Conservation (phyloP, 2,888 invertebrate species). For the Lacanobia oleracea region DNA sequence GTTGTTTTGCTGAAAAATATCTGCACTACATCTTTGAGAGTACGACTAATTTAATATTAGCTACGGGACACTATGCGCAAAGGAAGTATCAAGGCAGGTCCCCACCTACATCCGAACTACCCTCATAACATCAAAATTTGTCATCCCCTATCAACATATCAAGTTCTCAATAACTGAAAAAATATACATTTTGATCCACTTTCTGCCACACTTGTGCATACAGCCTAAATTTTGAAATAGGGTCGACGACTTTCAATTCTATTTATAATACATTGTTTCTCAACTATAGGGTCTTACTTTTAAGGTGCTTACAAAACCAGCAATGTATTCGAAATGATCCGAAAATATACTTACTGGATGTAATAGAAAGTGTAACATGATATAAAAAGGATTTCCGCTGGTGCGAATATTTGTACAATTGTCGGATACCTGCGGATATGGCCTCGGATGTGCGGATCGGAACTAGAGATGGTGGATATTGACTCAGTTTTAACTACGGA, state of each 20-base stretch:
- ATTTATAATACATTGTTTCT: slow-evolving; percentile 33
- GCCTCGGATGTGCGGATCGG: slow-evolving; percentile 66
- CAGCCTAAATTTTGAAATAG: slow-evolving; percentile 32
- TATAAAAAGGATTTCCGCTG: slow-evolving; percentile 69
- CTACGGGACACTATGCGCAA: not conserved
- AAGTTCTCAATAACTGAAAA: slow-evolving; percentile 23
- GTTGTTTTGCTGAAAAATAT: no score
- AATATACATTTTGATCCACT: slow-evolving; percentile 50
- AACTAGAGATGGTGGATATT: slow-evolving; percentile 59
- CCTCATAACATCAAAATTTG: slow-evolving; percentile 30
- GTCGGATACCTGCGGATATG: slow-evolving; percentile 73
- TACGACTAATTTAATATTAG: not conserved
- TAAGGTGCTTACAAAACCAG: not conserved
- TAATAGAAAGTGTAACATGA: slow-evolving; percentile 65
- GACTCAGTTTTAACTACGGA: slow-evolving; percentile 62
- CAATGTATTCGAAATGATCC: slow-evolving; percentile 17
- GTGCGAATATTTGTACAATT: slow-evolving; percentile 78
- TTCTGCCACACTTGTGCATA: slow-evolving; percentile 67
- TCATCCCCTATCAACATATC: slow-evolving; percentile 35
- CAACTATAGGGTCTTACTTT: not conserved
- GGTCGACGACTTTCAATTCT: not conserved
- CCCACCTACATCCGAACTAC: slow-evolving; percentile 22
- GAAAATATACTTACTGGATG: not conserved
- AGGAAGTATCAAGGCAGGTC: slow-evolving; percentile 8
- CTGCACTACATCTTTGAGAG: no score